A percentile compares a stretch with the other conserved stretches of the same genome.
Evolutionary conservation across 2,113 vertebrate genomes (phyloP).

Genomic region (Blennius ocellaris): DNA sequence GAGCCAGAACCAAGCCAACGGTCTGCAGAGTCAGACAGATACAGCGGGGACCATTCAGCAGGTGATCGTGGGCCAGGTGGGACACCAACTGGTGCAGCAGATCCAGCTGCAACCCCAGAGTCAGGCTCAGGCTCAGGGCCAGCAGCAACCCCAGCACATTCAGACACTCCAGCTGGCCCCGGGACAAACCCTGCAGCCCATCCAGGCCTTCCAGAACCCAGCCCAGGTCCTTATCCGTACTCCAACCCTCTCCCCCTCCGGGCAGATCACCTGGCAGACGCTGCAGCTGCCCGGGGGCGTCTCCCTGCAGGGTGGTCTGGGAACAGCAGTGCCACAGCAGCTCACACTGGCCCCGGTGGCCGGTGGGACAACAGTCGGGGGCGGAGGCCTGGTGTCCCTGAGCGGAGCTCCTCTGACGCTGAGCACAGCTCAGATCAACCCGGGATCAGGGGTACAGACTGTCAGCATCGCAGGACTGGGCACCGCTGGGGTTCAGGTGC

Average conservation of each 20-base stretch:
- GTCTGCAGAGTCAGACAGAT: constrained; percentile 89
- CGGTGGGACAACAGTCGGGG: constrained; percentile 87
- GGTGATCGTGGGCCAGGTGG: constrained; percentile 95
- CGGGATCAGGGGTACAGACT: constrained; percentile 96
- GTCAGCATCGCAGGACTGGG: constrained; percentile 96
- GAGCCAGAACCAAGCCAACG: constrained; percentile 90
- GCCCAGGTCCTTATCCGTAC: constrained; percentile 97
- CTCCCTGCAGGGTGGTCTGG: constrained; percentile 91
- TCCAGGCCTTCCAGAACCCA: constrained; percentile 92
- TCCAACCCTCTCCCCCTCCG: constrained; percentile 94
- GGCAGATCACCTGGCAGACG: constrained; percentile 98
- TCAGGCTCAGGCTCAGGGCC: constrained; percentile 78
- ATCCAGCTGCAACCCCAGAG: constrained; percentile 94
- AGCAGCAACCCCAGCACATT: constrained; percentile 89
- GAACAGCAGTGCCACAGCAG: constrained; percentile 91
- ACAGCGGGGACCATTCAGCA: constrained; percentile 91
- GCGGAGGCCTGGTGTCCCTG: constrained; percentile 91
- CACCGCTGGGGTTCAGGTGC: constrained; percentile 94
- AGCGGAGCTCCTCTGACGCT: constrained; percentile 94
- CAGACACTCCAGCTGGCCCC: constrained; percentile 94
- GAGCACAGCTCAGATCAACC: constrained; percentile 94
- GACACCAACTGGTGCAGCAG: constrained; percentile 94
- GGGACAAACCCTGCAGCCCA: constrained; percentile 82
- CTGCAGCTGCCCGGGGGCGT: constrained; percentile 89
- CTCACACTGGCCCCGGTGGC: constrained; percentile 93